A percentile compares a stretch with the other conserved stretches of the same genome.
Conservation (phyloP, 2,113 vertebrate species). For the Ochotona princeps region DNA sequence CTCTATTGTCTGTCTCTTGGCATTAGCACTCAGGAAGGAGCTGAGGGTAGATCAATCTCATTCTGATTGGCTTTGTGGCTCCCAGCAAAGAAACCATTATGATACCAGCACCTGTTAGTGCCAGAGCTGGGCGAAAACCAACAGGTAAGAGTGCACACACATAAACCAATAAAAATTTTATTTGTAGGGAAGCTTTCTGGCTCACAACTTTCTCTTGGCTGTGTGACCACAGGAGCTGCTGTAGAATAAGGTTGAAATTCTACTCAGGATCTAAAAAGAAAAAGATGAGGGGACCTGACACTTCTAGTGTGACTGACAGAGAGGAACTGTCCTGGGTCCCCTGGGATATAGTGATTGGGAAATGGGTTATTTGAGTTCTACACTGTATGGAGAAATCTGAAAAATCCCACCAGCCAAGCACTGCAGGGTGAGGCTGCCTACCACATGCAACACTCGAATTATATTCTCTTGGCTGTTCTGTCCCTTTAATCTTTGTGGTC, state of each 20-base stretch:
- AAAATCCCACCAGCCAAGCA: fast-evolving
- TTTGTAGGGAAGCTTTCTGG: neutral
- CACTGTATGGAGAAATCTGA: neutral
- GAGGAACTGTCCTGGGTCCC: neutral
- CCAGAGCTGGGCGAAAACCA: neutral
- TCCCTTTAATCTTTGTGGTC: neutral
- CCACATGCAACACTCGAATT: neutral
- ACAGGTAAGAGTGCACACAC: neutral
- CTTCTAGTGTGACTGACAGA: neutral
- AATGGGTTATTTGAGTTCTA: neutral
- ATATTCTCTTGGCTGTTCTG: neutral
- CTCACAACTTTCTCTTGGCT: neutral
- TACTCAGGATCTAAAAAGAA: neutral
- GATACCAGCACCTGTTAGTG: neutral
- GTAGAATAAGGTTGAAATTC: neutral
- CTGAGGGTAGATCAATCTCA: neutral
- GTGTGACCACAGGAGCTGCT: neutral
- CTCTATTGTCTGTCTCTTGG: neutral
- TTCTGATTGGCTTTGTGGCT: neutral
- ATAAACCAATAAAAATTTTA: neutral
- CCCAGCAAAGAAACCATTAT: neutral
- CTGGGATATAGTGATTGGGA: neutral
- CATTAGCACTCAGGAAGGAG: neutral
- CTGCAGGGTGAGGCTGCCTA: neutral
- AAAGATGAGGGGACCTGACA: neutral